Evolutionary conservation across 35 echinoderm and acorn worm species (phyloP), one percentile per base, ranked within the genome.

Genomic region (Nesometra sesokonis): DNA sequence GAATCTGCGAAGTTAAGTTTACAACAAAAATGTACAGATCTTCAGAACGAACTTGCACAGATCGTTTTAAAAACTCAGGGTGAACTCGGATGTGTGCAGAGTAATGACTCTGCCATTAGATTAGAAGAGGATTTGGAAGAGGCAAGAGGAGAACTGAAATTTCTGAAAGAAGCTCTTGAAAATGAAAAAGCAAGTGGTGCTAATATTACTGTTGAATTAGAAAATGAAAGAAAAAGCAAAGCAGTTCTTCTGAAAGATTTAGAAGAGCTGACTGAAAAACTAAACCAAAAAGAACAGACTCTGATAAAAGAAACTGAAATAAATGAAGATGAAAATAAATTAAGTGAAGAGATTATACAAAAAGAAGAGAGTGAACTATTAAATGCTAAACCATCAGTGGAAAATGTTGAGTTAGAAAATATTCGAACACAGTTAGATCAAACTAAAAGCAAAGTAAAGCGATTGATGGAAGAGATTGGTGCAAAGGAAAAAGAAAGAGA

Each of bases 401-500:
- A 67, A 19, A 19, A 27, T 19, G 23, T 2, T 67, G 52, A 67
- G 2, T 67, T 67, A 19, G 9, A 67, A 67, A 67, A 67, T 27
- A 67, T 67, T 5, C 8, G 52, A 67, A 19, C 21, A 27, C 52
- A 67, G 23, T 67, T 67, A 19, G 21, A 67, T 2, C 9, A 67
- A 67, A 67, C 7, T 17, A 27, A 67, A 67, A 27, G 23, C 9
- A 19, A 67, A 67, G 23, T 67, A 67, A 11, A 86, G 40, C 85
- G 87, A 46, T 43, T 87, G 3, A 77, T 85, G 21, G 47, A 32
- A 23, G 57, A 87, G 30, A 47, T 90, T 13, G 81, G 31, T 7
- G 88, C 90, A 37, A 81, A 86, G 32, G 93, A 91, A 85, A 78
- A 86, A 31, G 77, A 91, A 76, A 33, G 89, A 32, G 82, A 89